A percentile compares a stretch with the other conserved stretches of the same genome.
phyloP scores from a whole-genome alignment of 2,888 invertebrate species.

The Encarsia formosa region DNA sequence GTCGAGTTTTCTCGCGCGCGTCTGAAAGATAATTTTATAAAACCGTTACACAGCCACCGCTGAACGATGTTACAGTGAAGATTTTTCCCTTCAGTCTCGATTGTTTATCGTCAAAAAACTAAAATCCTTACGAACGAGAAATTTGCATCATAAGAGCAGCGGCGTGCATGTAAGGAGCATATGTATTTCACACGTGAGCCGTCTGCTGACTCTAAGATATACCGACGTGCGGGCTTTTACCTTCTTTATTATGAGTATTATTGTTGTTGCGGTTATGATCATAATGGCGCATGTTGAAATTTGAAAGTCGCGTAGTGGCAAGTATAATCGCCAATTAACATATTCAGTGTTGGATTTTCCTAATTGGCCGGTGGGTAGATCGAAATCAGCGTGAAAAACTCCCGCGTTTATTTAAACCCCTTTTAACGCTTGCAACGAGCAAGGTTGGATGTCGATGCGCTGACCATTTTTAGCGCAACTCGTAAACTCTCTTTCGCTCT shows the following conservation, averaged over 20 bases:
- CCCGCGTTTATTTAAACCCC: conserved; percentile 6
- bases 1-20: conserved; percentile 3
- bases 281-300: too few relatives aligned
- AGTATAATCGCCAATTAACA: too few relatives aligned
- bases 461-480: conserved; percentile 25
- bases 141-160: neutral
- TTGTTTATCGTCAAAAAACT: neutral
- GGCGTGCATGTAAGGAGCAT: neutral
- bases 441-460: neutral
- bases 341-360: conserved; percentile 19
- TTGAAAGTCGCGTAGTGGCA: too few relatives aligned
- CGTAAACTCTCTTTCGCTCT: conserved; percentile 9
- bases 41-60: neutral
- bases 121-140: neutral
- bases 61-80: neutral
- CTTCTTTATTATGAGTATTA: too few relatives aligned
- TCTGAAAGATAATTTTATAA: neutral
- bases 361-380: conserved; percentile 26
- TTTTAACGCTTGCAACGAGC: neutral
- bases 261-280: too few relatives aligned
- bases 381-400: conserved; percentile 10
- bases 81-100: neutral
- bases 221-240: too few relatives aligned
- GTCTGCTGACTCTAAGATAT: too few relatives aligned
- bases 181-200: neutral